Conservation (phyloP, 2,113 vertebrate species). For the Trichomycterus rosablanca region DNA sequence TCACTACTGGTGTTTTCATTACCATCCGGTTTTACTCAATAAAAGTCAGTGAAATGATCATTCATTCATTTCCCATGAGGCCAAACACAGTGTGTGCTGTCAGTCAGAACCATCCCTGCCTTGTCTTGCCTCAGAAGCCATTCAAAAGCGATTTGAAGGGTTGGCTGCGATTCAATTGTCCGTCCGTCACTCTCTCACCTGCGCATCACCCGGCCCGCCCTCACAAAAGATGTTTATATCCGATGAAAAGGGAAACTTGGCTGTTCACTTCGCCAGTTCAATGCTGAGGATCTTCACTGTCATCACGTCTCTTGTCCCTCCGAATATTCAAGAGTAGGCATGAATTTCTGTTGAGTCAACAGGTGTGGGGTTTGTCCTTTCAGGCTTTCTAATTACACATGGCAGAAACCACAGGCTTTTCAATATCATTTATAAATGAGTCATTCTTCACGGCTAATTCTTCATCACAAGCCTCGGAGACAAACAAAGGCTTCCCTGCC, state of each 20-base stretch:
- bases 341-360: conserved; percentile 22
- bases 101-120: conserved; percentile 42
- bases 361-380: conserved; percentile 23
- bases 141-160: conserved; percentile 31
- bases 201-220: conserved; percentile 11
- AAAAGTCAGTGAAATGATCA: too few species aligned
- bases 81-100: conserved; percentile 27
- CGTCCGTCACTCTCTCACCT: conserved; percentile 37
- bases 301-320: neutral
- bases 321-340: conserved; percentile 27
- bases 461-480: neutral
- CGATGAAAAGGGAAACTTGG: conserved; percentile 4
- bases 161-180: conserved; percentile 43
- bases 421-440: conserved; percentile 10
- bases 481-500: neutral
- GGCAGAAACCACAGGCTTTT: too few species aligned
- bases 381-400: too few species aligned
- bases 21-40: too few species aligned
- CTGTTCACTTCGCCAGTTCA: conserved; percentile 4
- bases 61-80: too few species aligned
- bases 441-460: conserved; percentile 1
- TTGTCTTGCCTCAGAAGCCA: conserved; percentile 45
- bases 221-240: neutral
- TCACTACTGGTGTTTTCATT: too few species aligned
- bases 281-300: conserved; percentile 9